These are phyloP conservation scores for Tupiocoris notatus DNA, from an alignment of 2,888 invertebrate species.

Conservation along the genomic window DNA sequence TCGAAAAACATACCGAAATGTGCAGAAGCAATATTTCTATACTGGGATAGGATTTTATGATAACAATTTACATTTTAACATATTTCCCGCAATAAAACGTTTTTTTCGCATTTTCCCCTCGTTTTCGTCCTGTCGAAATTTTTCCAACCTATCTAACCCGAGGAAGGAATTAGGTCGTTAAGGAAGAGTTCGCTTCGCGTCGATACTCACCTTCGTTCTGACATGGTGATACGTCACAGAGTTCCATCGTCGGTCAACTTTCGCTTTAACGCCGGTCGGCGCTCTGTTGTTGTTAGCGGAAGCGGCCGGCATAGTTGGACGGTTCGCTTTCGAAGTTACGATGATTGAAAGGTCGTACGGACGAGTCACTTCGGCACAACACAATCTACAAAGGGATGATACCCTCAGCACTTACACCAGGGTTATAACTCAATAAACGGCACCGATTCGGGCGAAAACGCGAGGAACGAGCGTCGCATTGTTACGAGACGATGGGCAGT, in stretches of 20 bases:
- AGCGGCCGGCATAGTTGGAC: slow-evolving; percentile 15
- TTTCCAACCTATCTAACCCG: too few species aligned
- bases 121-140: too few species aligned
- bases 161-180: too few species aligned
- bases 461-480: too few species aligned
- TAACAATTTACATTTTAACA: too few species aligned
- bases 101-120: too few species aligned
- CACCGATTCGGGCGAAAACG: background rate
- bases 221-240: slow-evolving; percentile 12
- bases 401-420: background rate
- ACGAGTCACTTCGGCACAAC: background rate
- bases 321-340: background rate
- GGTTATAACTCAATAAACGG: slow-evolving; percentile 17
- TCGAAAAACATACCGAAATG: too few species aligned
- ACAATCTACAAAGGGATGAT: background rate
- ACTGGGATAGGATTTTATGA: too few species aligned
- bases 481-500: background rate
- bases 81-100: too few species aligned
- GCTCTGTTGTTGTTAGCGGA: background rate
- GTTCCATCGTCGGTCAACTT: slow-evolving; percentile 19
- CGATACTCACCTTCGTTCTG: slow-evolving; percentile 30
- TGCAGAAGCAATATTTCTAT: too few species aligned
- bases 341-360: background rate
- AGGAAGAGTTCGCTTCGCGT: too few species aligned
- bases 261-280: slow-evolving; percentile 10